A percentile compares a stretch with the other conserved stretches of the same genome.
These are phyloP conservation scores for Trematomus loennbergii DNA, from an alignment of 2,113 vertebrate species.

Conservation along the genomic window DNA sequence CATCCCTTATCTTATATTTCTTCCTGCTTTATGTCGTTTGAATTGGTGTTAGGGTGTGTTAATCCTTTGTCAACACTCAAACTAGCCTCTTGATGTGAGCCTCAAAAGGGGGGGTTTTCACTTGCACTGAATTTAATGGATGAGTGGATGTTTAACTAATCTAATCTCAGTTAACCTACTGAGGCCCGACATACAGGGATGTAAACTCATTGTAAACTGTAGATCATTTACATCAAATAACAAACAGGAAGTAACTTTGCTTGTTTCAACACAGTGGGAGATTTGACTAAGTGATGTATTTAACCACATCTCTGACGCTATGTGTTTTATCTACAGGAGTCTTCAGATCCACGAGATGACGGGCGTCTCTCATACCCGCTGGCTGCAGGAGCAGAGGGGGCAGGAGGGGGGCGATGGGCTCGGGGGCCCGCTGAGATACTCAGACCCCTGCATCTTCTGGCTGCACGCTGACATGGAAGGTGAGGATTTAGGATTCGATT, in stretches of 20 bases:
- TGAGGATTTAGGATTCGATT: slow-evolving; percentile 58
- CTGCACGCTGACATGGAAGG: slow-evolving; percentile 90
- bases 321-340: slow-evolving; percentile 86
- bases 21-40: neutral
- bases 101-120: neutral
- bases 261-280: neutral
- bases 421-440: slow-evolving; percentile 92
- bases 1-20: neutral
- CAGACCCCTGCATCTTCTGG: slow-evolving; percentile 94
- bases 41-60: neutral
- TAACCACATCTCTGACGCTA: neutral
- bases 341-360: slow-evolving; percentile 93
- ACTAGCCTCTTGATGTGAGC: neutral
- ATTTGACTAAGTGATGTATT: neutral
- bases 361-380: slow-evolving; percentile 90
- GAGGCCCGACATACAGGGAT: neutral
- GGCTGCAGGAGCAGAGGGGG: slow-evolving; percentile 88
- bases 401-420: slow-evolving; percentile 90
- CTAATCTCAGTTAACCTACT: slow-evolving; percentile 17
- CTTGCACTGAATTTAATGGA: slow-evolving; percentile 30
- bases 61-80: slow-evolving; percentile 13
- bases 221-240: neutral
- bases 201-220: neutral
- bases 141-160: slow-evolving; percentile 29
- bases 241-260: neutral